Percentiles rank a stretch among this genome's conserved stretches.
phyloP scores from a whole-genome alignment of 2,113 vertebrate species.

The Pantherophis guttatus region DNA sequence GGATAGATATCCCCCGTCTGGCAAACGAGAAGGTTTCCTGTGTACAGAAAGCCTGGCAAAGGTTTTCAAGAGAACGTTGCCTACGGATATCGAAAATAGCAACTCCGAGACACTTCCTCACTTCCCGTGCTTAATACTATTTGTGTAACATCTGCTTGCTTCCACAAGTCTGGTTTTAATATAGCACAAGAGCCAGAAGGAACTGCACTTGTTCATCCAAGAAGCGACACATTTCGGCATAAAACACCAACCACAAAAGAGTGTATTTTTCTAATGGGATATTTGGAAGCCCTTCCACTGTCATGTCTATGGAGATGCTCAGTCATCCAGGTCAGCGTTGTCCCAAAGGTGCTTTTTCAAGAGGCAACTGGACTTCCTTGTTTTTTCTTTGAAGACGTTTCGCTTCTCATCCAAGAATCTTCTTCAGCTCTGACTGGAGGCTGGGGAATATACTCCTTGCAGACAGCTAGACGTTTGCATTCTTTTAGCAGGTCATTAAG shows the following conservation, averaged over 20 bases:
- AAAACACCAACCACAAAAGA: background rate
- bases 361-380: no score
- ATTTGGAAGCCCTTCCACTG: background rate
- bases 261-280: background rate
- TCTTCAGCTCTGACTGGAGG: no score
- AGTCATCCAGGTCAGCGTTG: no score
- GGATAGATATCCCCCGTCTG: background rate
- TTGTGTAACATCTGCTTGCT: background rate
- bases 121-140: background rate
- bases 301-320: no score
- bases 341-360: no score
- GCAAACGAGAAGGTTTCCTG: background rate
- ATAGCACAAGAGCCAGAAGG: background rate
- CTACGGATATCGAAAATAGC: background rate
- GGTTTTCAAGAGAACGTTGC: background rate
- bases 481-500: no score
- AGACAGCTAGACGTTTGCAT: no score
- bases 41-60: background rate
- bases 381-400: no score
- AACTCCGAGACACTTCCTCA: background rate
- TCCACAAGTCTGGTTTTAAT: background rate
- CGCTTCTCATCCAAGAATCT: no score
- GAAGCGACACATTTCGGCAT: background rate
- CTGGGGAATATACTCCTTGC: no score
- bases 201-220: background rate